Percentiles rank a stretch among this genome's conserved stretches.
These are phyloP conservation scores for Pentalonia nigronervosa DNA, from an alignment of 1,140 invertebrate species.

Conservation along the genomic window DNA sequence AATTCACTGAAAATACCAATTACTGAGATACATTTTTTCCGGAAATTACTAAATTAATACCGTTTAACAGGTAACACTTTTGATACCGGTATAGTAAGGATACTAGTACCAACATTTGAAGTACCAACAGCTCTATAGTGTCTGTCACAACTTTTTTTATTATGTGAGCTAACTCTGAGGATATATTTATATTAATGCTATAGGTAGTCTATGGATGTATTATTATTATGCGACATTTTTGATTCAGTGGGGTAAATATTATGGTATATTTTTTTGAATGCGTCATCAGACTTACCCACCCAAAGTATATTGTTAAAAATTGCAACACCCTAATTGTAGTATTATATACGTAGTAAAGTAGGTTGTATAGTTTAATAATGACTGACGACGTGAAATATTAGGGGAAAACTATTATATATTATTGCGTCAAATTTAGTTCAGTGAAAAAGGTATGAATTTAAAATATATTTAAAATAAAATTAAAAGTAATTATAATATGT, in stretches of 20 bases:
- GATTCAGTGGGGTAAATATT: slow-evolving; percentile 5
- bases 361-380: not conserved
- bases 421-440: not conserved
- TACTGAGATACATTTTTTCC: no score
- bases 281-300: not conserved
- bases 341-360: not conserved
- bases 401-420: not conserved
- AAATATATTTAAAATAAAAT: not conserved
- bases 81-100: no score
- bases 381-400: not conserved
- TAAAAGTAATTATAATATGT: not conserved
- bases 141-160: not conserved
- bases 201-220: not conserved
- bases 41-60: no score
- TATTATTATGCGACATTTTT: not conserved
- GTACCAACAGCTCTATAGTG: not conserved
- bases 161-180: no score
- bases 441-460: not conserved
- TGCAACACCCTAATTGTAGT: not conserved
- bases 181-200: not conserved
- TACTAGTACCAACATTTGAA: not conserved
- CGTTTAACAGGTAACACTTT: no score
- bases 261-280: not conserved
- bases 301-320: slow-evolving; percentile 6
- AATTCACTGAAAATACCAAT: no score